phyloP scores from a whole-genome alignment of 1,140 invertebrate species.

The Telenomus remus region DNA sequence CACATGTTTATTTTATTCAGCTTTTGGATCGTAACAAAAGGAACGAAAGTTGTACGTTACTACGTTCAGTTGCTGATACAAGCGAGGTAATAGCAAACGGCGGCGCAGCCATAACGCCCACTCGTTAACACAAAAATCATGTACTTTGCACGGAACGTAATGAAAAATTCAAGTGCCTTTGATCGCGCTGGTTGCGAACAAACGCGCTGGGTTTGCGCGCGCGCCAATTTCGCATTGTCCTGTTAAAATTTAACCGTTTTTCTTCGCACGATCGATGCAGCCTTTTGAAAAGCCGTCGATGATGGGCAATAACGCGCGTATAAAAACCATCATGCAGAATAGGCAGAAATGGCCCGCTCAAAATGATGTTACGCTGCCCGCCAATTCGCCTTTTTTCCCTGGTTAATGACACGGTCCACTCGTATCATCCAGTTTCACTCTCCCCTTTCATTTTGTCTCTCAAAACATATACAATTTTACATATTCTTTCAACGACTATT shows the following conservation, averaged over 20 bases:
- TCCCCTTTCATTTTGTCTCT: too few relatives aligned
- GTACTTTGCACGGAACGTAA: conserved; percentile 20
- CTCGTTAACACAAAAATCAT: conserved; percentile 33
- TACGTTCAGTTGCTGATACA: too few relatives aligned
- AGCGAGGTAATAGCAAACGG: neutral
- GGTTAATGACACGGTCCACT: too few relatives aligned
- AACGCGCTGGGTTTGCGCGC: conserved; percentile 8
- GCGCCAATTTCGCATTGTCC: conserved; percentile 21
- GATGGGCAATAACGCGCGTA: conserved; percentile 13
- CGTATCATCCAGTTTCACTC: too few relatives aligned
- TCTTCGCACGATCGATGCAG: conserved; percentile 9
- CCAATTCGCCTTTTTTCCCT: neutral
- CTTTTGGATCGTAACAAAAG: too few relatives aligned
- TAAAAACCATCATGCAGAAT: conserved; percentile 7
- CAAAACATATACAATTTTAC: too few relatives aligned
- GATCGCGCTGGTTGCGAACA: conserved; percentile 23
- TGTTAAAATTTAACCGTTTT: conserved; percentile 18
- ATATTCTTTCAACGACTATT: too few relatives aligned
- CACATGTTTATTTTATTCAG: too few relatives aligned
- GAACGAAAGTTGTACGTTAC: too few relatives aligned
- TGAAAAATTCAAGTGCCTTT: conserved; percentile 35
- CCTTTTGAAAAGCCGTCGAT: conserved; percentile 16
- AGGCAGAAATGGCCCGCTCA: neutral
- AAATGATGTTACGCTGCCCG: conserved; percentile 12
- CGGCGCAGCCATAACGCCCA: conserved; percentile 2